Evolutionary conservation across 2,888 invertebrate species (phyloP).

Genomic region (Andrena minutula): DNA sequence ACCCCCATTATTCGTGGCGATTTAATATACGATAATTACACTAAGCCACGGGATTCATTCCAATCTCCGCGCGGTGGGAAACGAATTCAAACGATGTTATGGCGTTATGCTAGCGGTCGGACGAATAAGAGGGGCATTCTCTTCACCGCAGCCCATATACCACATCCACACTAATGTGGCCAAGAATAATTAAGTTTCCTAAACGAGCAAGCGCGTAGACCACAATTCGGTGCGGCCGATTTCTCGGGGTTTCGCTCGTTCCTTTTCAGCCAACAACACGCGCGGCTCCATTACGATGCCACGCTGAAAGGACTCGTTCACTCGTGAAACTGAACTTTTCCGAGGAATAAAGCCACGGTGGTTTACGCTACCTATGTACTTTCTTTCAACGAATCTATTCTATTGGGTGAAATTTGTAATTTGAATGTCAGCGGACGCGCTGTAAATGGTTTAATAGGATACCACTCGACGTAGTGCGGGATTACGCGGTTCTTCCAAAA

Average conservation of each 20-base stretch:
- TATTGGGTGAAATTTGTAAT: not conserved
- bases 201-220: slow-evolving; percentile 33
- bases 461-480: not conserved
- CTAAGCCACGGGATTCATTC: not conserved
- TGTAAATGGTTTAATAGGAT: not conserved
- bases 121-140: slow-evolving; percentile 28
- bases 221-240: slow-evolving; percentile 28
- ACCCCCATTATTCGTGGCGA: slow-evolving; percentile 3
- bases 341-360: not conserved
- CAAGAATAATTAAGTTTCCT: slow-evolving; percentile 50
- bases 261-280: slow-evolving; percentile 6
- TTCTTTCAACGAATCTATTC: not conserved
- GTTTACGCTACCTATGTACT: not conserved
- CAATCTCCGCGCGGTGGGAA: slow-evolving; percentile 3
- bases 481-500: not conserved
- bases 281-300: not conserved
- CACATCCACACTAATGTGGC: slow-evolving; percentile 11
- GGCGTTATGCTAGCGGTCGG: slow-evolving; percentile 13
- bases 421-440: not conserved
- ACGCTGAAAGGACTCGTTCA: slow-evolving; percentile 5
- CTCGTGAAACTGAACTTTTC: slow-evolving; percentile 13
- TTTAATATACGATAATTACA: slow-evolving; percentile 11
- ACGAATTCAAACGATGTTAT: slow-evolving; percentile 17
- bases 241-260: slow-evolving; percentile 2
- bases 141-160: slow-evolving; percentile 29